Evolutionary conservation across 2,797 vertebrate species (phyloP), one percentile per base, ranked within the genome.

Genomic region (Brachymystax lenok): DNA sequence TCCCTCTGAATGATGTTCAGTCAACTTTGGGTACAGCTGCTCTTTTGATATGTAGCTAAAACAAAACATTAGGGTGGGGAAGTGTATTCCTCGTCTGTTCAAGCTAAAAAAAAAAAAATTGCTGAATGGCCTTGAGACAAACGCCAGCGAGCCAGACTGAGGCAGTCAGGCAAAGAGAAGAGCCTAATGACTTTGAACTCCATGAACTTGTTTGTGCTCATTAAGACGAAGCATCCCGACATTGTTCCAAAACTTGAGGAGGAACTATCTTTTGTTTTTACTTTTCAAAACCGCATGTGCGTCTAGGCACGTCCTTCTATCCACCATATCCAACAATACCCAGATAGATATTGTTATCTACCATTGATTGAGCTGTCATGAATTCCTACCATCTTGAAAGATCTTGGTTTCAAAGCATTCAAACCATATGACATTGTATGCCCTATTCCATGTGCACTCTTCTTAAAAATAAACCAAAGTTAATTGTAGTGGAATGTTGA

Each of bases 151-250:
- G 46, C 77, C 76, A 79, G 59, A 59, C 74, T 30, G 14, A 63
- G n/a, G 51, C 30, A 79, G 86, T 84, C 86, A 84, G 78, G 80
- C 74, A 76, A 64, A 79, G 75, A 24, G 19, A 17, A 46, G 51
- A 46, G n/a, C 35, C 69, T 69, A 74, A 76, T 79, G 51, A 76
- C 27, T 74, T 24, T 67, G 71, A 21, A 69, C 68, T 79, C 77
- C 21, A 71, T 74, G 77, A 79, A 79, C 74, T 74, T 76, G 77
- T 79, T 74, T 68, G 16, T 14, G 4, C 30, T 68, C 14, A 33
- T 33, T n/a, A 19, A 19, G 54, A 56, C 54, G 6, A 19, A 16
- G 54, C 54, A 16, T 19, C 16, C 19, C 16, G 17, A 56, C 52
- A 56, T 56, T 7, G 16, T 56, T 56, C 67, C 67, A 19, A n/a